phyloP scores from a whole-genome alignment of 2,888 invertebrate genomes.

The Ceratothoa steindachneri region DNA sequence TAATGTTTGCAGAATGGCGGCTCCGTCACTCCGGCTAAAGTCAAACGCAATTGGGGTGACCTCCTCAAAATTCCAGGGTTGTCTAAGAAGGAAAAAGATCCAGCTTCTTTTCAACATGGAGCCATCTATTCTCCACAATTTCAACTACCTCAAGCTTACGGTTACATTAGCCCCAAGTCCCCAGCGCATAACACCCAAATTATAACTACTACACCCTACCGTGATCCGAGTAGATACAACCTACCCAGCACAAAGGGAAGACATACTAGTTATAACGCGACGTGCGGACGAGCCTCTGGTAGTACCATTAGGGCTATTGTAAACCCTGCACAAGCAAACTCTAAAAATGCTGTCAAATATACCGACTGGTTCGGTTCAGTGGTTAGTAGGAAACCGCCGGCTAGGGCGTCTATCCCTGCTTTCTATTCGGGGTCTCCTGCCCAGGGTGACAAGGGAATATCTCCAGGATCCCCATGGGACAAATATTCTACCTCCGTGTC shows the following conservation, averaged over 20 bases:
- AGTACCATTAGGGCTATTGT: background rate
- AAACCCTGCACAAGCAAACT: background rate
- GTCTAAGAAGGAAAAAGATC: conserved; percentile 34
- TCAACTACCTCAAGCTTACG: background rate
- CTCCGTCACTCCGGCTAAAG: conserved; percentile 33
- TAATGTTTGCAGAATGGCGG: too few relatives aligned
- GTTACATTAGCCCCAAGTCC: background rate
- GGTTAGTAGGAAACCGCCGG: conserved; percentile 26
- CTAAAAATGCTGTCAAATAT: conserved; percentile 34
- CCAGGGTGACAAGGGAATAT: background rate
- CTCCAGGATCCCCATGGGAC: conserved; percentile 30
- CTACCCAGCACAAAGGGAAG: conserved; percentile 5
- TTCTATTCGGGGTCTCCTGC: background rate
- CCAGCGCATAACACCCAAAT: background rate
- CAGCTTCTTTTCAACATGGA: background rate
- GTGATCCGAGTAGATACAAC: background rate
- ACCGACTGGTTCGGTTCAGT: conserved; percentile 47
- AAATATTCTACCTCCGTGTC: conserved; percentile 30
- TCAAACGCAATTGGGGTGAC: conserved; percentile 35
- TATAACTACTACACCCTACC: background rate
- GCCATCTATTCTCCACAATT: conserved; percentile 10
- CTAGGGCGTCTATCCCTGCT: conserved; percentile 35
- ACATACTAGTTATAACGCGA: background rate
- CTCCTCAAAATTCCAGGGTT: conserved; percentile 34
- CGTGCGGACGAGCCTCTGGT: background rate